Evolutionary conservation across 2,113 vertebrate genomes (phyloP).

Genomic region (Hippocampus barbouri): DNA sequence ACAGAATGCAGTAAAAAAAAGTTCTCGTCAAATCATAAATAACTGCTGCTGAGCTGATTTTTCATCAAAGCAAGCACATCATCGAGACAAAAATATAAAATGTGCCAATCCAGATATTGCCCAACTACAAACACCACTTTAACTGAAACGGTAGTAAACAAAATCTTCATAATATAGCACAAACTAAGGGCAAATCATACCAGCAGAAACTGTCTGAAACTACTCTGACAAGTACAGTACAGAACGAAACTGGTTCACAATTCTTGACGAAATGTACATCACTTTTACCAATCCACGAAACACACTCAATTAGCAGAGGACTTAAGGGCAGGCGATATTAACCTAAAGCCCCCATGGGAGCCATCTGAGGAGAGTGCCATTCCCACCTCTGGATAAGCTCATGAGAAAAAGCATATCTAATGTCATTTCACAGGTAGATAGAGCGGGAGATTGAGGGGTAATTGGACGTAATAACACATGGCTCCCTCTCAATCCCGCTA

Average conservation of each 20-base stretch:
- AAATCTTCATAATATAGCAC: too few species aligned
- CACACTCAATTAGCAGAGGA: slow-evolving; percentile 50
- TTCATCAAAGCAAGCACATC: too few species aligned
- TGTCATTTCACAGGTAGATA: slow-evolving; percentile 79
- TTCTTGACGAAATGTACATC: slow-evolving; percentile 47
- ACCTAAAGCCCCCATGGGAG: slow-evolving; percentile 58
- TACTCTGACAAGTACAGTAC: background rate
- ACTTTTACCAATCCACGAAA: slow-evolving; percentile 29
- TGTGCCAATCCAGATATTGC: too few species aligned
- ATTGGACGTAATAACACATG: slow-evolving; percentile 78
- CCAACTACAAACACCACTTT: too few species aligned
- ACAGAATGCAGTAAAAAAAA: too few species aligned
- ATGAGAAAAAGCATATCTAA: slow-evolving; percentile 75
- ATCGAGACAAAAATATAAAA: too few species aligned
- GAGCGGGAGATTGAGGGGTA: slow-evolving; percentile 72
- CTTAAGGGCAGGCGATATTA: slow-evolving; percentile 40
- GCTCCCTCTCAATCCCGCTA: slow-evolving; percentile 54
- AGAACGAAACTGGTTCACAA: background rate
- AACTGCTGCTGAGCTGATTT: too few species aligned
- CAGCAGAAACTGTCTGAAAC: too few species aligned
- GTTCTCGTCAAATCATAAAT: too few species aligned
- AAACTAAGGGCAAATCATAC: too few species aligned
- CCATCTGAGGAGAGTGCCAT: slow-evolving; percentile 49
- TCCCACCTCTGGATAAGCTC: slow-evolving; percentile 46
- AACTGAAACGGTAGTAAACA: too few species aligned